Conservation (phyloP, 2,113 vertebrate genomes). For the Silurus asotus region DNA sequence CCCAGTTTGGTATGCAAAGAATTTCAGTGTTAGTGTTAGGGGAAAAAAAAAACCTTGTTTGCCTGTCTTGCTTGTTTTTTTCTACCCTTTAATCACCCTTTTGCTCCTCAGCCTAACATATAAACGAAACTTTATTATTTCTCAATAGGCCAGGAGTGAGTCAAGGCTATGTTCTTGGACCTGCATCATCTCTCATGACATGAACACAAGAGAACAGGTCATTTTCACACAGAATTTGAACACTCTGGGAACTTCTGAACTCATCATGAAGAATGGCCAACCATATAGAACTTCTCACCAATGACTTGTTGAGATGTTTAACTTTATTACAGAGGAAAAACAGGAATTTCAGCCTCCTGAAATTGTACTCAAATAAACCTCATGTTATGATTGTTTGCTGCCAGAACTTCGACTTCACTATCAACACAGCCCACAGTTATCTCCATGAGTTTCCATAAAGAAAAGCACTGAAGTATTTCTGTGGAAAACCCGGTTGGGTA, state of each 20-base stretch:
- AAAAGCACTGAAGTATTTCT: neutral
- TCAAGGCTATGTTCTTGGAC: neutral
- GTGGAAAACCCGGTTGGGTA: constrained; percentile 1
- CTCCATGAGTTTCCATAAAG: neutral
- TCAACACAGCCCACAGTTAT: neutral
- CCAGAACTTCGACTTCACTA: neutral
- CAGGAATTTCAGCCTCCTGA: neutral
- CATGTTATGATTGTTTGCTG: neutral
- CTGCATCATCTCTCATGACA: constrained; percentile 25
- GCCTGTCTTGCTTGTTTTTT: constrained; percentile 13
- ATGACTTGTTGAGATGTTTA: neutral
- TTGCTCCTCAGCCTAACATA: constrained; percentile 5
- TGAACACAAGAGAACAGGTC: neutral
- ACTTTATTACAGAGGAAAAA: neutral
- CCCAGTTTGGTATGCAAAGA: constrained; percentile 81
- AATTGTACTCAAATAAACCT: too few species aligned
- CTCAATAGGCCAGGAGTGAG: neutral
- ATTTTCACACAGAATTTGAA: neutral
- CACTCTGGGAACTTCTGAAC: neutral
- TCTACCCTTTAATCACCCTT: neutral
- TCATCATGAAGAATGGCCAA: neutral
- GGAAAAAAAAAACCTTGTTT: constrained; percentile 64
- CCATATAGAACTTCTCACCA: neutral
- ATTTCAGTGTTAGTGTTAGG: constrained; percentile 82
- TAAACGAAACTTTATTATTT: constrained; percentile 10